Evolutionary conservation across 2,888 invertebrate species (phyloP), one percentile per base, ranked within the genome.

Genomic region (Chydorus sphaericus): DNA sequence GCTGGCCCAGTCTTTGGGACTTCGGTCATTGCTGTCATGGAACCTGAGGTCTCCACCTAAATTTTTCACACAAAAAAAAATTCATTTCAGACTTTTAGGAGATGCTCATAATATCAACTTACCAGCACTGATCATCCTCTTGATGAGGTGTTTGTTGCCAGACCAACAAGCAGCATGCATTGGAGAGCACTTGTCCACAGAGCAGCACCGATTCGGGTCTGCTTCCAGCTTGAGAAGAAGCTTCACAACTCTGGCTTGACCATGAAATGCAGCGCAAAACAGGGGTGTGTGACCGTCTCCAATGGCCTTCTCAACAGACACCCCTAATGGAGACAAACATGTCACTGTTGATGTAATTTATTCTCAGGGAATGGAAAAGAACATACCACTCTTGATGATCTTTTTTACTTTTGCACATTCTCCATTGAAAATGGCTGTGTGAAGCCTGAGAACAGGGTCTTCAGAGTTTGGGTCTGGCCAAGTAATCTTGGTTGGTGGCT

Each of bases 151-250:
- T 29, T 66, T 56, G 59, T 67, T 66, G 4, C 70, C 70, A 39
- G 62, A 61, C 58, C 65, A 69, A 57, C 68, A 66, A 7, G 70
- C 70, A 29, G 65, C 70, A 62, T 72, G 72, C 11, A 71, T 64
- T 18, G 73, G 68, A 1, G 73, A 72, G 58, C 65, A 63, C 2
- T 71, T 70, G 57, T 63, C 63, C n/a, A 66, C 59, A 26, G 61
- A 62, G 58, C 68, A 67, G 58, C 68, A 65, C 44, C 68, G 66
- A 62, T 72, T 72, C n/a, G 72, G 70, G 61, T 71, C 66, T 14
- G 72, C 71, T 55, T 70, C 71, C 54, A 66, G 60, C 44, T 65
- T 62, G 29, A 73, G 62, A 14, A 73, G 65, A 20, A 66, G 57
- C 28, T 66, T 61, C 5, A 67, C 68, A 48, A 66, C 62, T 29